phyloP scores from a whole-genome alignment of 2,888 invertebrate species.

The Cheilosia impressa region DNA sequence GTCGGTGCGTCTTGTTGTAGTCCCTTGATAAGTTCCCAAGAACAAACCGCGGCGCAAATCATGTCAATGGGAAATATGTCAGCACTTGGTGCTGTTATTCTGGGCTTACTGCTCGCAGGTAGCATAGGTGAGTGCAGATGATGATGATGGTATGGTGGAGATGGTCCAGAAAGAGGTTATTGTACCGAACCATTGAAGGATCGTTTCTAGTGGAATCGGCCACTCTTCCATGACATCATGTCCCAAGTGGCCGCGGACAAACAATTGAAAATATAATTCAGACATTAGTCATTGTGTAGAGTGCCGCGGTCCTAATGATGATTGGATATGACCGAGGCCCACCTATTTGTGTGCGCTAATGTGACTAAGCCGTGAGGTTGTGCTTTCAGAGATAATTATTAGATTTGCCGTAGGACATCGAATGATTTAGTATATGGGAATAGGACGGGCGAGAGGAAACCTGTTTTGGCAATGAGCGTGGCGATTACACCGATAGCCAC shows the following conservation, averaged over 20 bases:
- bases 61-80: constrained; percentile 58
- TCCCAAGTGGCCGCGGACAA: background rate
- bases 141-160: constrained; percentile 9
- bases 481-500: constrained; percentile 17
- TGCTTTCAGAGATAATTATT: constrained; percentile 43
- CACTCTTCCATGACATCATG: constrained; percentile 54
- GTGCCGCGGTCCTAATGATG: constrained; percentile 27
- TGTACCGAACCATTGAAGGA: constrained; percentile 23
- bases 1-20: constrained; percentile 23
- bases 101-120: constrained; percentile 48
- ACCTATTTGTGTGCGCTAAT: constrained; percentile 10
- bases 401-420: constrained; percentile 48
- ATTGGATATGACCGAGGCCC: constrained; percentile 30
- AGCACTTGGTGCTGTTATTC: constrained; percentile 24
- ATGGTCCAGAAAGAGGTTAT: constrained; percentile 33
- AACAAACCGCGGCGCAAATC: constrained; percentile 28
- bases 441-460: constrained; percentile 13
- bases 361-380: constrained; percentile 29
- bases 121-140: constrained; percentile 58
- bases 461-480: constrained; percentile 41
- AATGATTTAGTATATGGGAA: constrained; percentile 36
- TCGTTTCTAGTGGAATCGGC: constrained; percentile 22
- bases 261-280: constrained; percentile 41
- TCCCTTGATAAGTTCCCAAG: constrained; percentile 20
- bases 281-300: constrained; percentile 49